Conservation (phyloP, 2,113 vertebrate genomes). For the Tauraco erythrolophus region DNA sequence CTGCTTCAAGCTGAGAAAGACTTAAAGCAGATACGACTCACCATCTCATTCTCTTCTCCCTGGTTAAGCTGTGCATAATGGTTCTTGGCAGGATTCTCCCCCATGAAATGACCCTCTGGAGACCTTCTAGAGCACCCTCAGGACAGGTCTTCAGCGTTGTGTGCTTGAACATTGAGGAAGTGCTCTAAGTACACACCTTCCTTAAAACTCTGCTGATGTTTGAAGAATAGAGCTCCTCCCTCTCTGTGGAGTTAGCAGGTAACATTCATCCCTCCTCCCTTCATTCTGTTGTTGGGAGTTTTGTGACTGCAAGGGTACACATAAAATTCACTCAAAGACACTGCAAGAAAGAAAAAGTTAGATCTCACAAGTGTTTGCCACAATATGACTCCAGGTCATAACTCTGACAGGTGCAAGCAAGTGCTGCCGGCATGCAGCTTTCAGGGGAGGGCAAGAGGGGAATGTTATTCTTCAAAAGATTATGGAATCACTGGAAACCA, state of each 20-base stretch:
- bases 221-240: conserved; percentile 73
- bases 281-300: not conserved
- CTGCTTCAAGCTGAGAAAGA: conserved; percentile 17
- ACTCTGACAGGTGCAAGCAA: conserved; percentile 1
- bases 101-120: conserved; percentile 47
- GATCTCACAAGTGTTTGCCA: not conserved
- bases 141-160: not conserved
- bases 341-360: not conserved
- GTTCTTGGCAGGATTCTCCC: conserved; percentile 14
- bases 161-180: conserved; percentile 51
- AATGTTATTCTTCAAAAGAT: not conserved
- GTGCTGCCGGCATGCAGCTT: not conserved
- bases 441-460: not conserved
- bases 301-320: not conserved
- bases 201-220: conserved; percentile 51
- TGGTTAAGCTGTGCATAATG: conserved; percentile 77
- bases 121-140: conserved; percentile 1
- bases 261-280: conserved; percentile 15
- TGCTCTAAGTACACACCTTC: conserved; percentile 67
- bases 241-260: conserved; percentile 48
- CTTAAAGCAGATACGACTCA: conserved; percentile 59
- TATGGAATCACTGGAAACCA: conserved; percentile 16
- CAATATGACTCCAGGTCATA: conserved; percentile 2
- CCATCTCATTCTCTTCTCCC: conserved; percentile 83
- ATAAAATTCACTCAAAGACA: not conserved